Evolutionary conservation across 1,140 invertebrate genomes (phyloP), one percentile per base, ranked within the genome.

Genomic region (Ctenoplectra terminalis): DNA sequence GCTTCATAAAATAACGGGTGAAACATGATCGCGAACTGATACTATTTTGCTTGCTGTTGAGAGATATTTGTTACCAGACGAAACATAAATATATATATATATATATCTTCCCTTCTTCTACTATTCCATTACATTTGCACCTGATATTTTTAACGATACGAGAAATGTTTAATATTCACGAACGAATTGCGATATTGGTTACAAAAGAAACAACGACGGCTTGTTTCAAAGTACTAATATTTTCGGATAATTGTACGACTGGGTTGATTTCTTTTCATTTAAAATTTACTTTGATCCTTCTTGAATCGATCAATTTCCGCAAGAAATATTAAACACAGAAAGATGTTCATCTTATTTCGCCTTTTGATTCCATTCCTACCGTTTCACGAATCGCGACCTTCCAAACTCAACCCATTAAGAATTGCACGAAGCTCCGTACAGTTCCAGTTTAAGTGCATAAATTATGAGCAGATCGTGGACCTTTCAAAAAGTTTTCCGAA

Each of bases 391-490:
- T 64, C 58, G 76, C 31, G 11, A 40, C 37, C 34, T 34, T 17
- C 34, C 73, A 73, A 80, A 80, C 70, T 70, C 80, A 34, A 20
- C 46, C 74, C 74, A 77, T 77, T 82, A 82, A 82, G 64, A 70
- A 70, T 77, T n/a, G 54, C 64, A 31, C 52, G 48, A 20, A 60
- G 74, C 71, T 43, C 43, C 48, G 54, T 58, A 66, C 78, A 75
- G 79, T 66, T 81, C 6, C 40, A 56, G 58, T 83, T 79, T 84
- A 88, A 91, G 88, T 90, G 88, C 88, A 92, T 92, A 91, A 92
- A 92, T 93, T 92, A 92, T 92, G 89, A 90, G 87, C 88, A 85
- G 82, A 85, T 88, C 79, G 81, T 66, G 82, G 88, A 92, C 90
- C 88, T 90, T 82, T 81, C 64, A 66, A 75, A 84, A 86, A 89